Base-by-base conservation (phyloP, 2,888 invertebrate genomes). In the Idaea biselata region DNA sequence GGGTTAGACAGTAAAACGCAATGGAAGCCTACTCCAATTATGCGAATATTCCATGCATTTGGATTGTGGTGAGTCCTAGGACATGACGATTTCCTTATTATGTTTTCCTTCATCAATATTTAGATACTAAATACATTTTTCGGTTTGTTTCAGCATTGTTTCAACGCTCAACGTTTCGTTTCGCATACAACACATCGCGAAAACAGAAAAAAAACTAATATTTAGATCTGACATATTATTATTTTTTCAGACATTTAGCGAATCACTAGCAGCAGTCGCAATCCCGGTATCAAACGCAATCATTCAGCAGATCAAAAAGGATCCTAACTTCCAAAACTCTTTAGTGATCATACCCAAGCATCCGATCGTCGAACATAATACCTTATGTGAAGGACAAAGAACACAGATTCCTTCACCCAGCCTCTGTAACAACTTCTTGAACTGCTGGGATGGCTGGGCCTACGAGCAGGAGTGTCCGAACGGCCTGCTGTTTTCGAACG, bases 381-480 rank as follows among this genome's bases (percentile, higher is more conserved):
- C 86, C 0, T 71, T 86, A 0, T 94, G 94, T 65, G 75, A 86
- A 33, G 87, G 89, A 11, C 89, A 91, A 33, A 86, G 94, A 58
- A 94, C 95, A 2, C 95, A 95, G 77, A 94, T 95, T 68, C 93
- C 95, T 0, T 94, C 94, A 11, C 89, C 92, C 0, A 88, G 82
- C 32, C 81, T 91, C 6, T 96, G 96, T 74, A 93, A 93, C 56
- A 94, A 93, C 73, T 96, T 94, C 78, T 75, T 95, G 16, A 95
- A 95, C 80, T 96, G 96, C 78, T 96, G 96, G 96, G 95, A 95
- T 71, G 95, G 94, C 0, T 91, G 93, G 70, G 95, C 94, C 0
- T 89, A 94, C 25, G 95, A 95, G 72, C 94, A 95, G 78, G 92
- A 93, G 18, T 96, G 96, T 67, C 95, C 95, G 0, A 83, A 86